Conservation (phyloP, 2,113 vertebrate species). For the Odobenus rosmarus region DNA sequence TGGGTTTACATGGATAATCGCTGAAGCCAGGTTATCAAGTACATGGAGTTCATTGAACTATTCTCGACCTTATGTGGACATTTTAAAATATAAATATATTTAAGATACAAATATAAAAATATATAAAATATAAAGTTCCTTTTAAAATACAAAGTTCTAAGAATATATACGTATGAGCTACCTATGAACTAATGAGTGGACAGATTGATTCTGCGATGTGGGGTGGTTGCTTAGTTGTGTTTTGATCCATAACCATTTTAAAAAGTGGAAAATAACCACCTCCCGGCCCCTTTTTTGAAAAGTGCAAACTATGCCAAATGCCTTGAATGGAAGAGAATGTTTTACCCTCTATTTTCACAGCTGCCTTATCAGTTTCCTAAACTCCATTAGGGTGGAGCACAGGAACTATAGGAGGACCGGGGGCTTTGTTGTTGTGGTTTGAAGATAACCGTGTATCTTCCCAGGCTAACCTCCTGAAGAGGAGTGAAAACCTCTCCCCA, state of each 20-base stretch:
- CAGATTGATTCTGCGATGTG: conserved; percentile 55
- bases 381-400: conserved; percentile 79
- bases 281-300: conserved; percentile 42
- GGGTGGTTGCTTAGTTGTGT: not conserved
- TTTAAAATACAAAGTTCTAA: not conserved
- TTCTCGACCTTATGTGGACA: not conserved
- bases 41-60: not conserved
- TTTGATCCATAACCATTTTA: conserved; percentile 23
- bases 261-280: conserved; percentile 74
- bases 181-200: not conserved
- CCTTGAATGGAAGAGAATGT: conserved; percentile 68
- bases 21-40: too few species aligned
- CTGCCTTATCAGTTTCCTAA: conserved; percentile 86
- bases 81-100: conserved; percentile 22
- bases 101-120: too few species aligned
- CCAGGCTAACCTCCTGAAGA: not conserved
- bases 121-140: too few species aligned
- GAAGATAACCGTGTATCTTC: conserved; percentile 74
- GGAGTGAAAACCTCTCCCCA: conserved; percentile 58
- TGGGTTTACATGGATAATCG: not conserved
- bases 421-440: conserved; percentile 66
- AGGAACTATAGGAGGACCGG: conserved; percentile 62
- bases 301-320: conserved; percentile 58
- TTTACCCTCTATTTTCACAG: conserved; percentile 85
- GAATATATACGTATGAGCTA: not conserved